These are phyloP conservation scores for Drosophila kepulauana DNA, from an alignment of 1,140 invertebrate species.

Conservation along the genomic window DNA sequence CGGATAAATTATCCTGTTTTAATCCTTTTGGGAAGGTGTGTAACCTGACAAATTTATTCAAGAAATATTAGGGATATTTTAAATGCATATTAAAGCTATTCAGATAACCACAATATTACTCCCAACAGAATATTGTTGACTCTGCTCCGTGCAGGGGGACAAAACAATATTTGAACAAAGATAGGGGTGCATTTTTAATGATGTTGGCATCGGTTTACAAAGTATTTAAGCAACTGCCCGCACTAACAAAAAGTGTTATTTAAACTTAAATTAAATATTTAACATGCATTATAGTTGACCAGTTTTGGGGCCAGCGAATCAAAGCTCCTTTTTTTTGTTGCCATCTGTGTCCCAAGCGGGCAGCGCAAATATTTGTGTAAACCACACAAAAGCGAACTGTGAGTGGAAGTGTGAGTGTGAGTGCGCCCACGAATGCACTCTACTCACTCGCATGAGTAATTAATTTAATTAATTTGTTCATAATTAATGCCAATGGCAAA, in stretches of 20 bases:
- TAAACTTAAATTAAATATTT: slow-evolving; percentile 56
- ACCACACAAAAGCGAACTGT: slow-evolving; percentile 50
- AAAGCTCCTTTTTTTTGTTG: slow-evolving; percentile 29
- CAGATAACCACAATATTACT: not conserved
- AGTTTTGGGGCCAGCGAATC: slow-evolving; percentile 31
- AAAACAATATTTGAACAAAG: slow-evolving; percentile 6
- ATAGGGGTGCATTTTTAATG: slow-evolving; percentile 49
- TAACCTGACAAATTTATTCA: not conserved
- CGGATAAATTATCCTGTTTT: not conserved
- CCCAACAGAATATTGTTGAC: not conserved
- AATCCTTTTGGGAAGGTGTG: not conserved
- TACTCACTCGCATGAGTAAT: slow-evolving; percentile 55
- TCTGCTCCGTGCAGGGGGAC: not conserved
- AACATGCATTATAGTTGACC: slow-evolving; percentile 47
- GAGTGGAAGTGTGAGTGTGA: slow-evolving; percentile 20
- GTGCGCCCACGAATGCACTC: slow-evolving; percentile 23
- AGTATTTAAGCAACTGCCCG: slow-evolving; percentile 35
- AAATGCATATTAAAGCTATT: not conserved
- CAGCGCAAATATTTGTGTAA: slow-evolving; percentile 56
- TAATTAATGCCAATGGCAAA: slow-evolving; percentile 62
- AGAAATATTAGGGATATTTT: not conserved
- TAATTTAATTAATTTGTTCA: slow-evolving; percentile 74
- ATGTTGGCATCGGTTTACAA: slow-evolving; percentile 25
- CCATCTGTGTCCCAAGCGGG: slow-evolving; percentile 42
- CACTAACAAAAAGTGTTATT: slow-evolving; percentile 39